Conservation (phyloP, 2,113 vertebrate species). For the Gasterosteus aculeatus region DNA sequence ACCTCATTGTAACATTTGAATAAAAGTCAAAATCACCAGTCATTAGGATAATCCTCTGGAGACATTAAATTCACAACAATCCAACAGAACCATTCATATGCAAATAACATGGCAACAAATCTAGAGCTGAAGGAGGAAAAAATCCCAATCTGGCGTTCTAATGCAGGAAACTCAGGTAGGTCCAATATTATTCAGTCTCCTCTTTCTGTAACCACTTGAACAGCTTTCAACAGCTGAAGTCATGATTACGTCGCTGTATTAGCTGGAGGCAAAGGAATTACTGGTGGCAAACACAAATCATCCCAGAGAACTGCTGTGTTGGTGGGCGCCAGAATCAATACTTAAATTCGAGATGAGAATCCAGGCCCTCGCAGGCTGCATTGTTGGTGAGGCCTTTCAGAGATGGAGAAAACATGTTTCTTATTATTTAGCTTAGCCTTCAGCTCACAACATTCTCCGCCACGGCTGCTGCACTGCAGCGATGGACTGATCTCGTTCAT, state of each 20-base stretch:
- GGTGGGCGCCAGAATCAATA: not conserved
- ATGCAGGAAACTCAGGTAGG: not conserved
- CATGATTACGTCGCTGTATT: not conserved
- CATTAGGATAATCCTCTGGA: not conserved
- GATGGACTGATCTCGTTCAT: not conserved
- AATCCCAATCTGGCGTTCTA: not conserved
- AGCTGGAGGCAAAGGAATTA: not conserved
- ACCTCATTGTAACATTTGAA: not conserved
- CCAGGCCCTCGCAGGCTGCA: not conserved
- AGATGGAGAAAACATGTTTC: not conserved
- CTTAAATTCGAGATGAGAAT: not conserved
- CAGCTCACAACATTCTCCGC: not conserved
- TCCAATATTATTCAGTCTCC: not conserved
- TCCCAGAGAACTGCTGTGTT: not conserved
- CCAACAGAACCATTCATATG: not conserved
- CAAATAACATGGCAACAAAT: not conserved
- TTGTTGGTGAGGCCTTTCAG: not conserved
- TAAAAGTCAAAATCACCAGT: conserved; percentile 3
- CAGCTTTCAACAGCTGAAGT: not conserved
- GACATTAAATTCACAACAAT: conserved; percentile 1
- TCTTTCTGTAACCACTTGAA: not conserved
- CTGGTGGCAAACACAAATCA: not conserved
- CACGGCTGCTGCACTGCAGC: not conserved
- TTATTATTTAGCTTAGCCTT: not conserved
- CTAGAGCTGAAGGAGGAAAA: not conserved